Evolutionary conservation across 2,888 invertebrate genomes (phyloP), one percentile per base, ranked within the genome.

Genomic region (Choristoneura rosaceana): DNA sequence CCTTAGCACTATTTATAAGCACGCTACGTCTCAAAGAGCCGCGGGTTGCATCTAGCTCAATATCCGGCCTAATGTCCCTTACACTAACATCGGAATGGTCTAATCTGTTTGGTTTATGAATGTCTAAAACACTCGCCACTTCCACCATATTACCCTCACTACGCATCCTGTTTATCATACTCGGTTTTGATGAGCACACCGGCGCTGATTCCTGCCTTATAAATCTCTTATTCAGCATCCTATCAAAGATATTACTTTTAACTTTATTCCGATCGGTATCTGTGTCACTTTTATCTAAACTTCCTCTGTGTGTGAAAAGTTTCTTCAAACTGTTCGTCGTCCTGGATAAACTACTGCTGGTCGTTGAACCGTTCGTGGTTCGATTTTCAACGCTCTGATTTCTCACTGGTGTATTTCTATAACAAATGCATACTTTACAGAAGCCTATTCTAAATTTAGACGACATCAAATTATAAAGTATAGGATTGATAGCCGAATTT

Each of bases 381-480:
- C 95, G 96, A 74, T 95, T 87, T 52, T 88, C 87, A 4, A 84
- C 88, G 75, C 92, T 90, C 71, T 92, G 92, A 55, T 90, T 86
- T 61, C 82, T 82, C 60, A 87, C 89, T 15, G 84, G 80, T n/a
- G 89, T 90, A 67, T 90, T 91, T 71, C 90, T 94, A 71, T 93
- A 94, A 77, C 95, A 93, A 58, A 95, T 95, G 81, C 96, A 97
- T 0, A 97, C 94, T 82, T 95, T 95, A 70, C 96, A 94, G 81
- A 98, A 98, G 0, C 97, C 97, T 70, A 96, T 95, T 3, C 98
- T 96, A 85, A 98, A 98, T 90, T 98, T 98, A 3, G 98, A 97
- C 58, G 98, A 98, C 97, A 98, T 98, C 76, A 98, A 93, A 87
- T 98, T 98, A 87, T 98, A 98, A n/a, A 98, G 92, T 78, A 98